Evolutionary conservation across 2,113 vertebrate genomes (phyloP).

Genomic region (Hystrix brachyura): DNA sequence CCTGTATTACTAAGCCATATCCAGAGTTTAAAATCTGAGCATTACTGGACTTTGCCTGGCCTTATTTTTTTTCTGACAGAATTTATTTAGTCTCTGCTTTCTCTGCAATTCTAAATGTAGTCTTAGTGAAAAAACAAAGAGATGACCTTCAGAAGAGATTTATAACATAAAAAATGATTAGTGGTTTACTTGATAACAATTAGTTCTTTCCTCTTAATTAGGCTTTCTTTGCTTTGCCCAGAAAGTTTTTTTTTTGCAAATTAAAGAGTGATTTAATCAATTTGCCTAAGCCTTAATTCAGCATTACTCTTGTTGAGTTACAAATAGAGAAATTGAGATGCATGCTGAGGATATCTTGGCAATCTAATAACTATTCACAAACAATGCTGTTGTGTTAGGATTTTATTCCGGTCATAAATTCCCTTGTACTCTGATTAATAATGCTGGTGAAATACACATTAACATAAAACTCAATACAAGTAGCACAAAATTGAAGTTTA

Average conservation of each 20-base stretch:
- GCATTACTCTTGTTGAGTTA: neutral
- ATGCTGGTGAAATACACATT: neutral
- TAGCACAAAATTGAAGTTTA: neutral
- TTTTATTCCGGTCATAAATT: neutral
- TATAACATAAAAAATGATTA: neutral
- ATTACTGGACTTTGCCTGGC: neutral
- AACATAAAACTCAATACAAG: slow-evolving; percentile 3
- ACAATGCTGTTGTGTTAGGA: neutral
- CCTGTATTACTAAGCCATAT: neutral
- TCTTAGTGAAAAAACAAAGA: neutral
- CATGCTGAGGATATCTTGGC: neutral
- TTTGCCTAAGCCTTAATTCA: neutral
- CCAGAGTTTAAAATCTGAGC: neutral
- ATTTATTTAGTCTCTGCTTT: neutral
- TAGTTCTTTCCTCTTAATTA: neutral
- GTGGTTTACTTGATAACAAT: neutral
- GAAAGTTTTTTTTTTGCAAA: slow-evolving; percentile 7
- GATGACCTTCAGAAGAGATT: neutral
- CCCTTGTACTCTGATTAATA: neutral
- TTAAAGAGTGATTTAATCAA: neutral
- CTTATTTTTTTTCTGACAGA: neutral
- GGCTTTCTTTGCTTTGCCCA: slow-evolving; percentile 37
- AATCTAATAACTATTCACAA: neutral
- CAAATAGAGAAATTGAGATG: neutral
- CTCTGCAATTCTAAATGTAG: neutral